phyloP scores from a whole-genome alignment of 2,888 invertebrate genomes.

The Amphimallon solstitiale region DNA sequence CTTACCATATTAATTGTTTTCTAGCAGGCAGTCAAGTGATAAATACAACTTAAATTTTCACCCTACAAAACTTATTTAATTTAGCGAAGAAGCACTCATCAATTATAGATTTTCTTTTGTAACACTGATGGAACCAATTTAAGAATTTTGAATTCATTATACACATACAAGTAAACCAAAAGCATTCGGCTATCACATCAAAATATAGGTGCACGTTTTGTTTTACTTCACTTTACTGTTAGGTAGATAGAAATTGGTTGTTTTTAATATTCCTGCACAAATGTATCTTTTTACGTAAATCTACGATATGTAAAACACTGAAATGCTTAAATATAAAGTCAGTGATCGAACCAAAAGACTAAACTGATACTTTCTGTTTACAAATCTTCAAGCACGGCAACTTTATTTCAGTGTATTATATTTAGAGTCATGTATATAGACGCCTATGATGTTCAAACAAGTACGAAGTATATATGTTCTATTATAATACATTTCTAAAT shows the following conservation, averaged over 20 bases:
- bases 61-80: not conserved
- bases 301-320: no score
- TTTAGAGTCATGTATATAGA: slow-evolving; percentile 46
- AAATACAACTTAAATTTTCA: not conserved
- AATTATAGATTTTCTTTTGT: slow-evolving; percentile 7
- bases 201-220: no score
- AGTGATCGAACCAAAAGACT: slow-evolving; percentile 42
- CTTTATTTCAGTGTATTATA: slow-evolving; percentile 51
- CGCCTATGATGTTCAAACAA: slow-evolving; percentile 26
- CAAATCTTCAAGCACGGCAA: slow-evolving; percentile 51
- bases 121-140: slow-evolving; percentile 2
- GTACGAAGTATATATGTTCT: not conserved
- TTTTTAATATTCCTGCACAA: no score
- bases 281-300: no score
- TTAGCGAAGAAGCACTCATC: not conserved
- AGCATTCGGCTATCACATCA: no score
- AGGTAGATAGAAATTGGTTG: no score
- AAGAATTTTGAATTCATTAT: slow-evolving; percentile 4
- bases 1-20: not conserved
- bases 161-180: not conserved
- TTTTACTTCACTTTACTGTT: no score
- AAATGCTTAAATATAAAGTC: not conserved
- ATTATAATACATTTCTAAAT: slow-evolving; percentile 25
- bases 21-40: not conserved
- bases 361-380: slow-evolving; percentile 51